Percentiles rank a stretch among this genome's conserved stretches.
phyloP scores from a whole-genome alignment of 2,888 invertebrate species.

The Stenurella melanura region DNA sequence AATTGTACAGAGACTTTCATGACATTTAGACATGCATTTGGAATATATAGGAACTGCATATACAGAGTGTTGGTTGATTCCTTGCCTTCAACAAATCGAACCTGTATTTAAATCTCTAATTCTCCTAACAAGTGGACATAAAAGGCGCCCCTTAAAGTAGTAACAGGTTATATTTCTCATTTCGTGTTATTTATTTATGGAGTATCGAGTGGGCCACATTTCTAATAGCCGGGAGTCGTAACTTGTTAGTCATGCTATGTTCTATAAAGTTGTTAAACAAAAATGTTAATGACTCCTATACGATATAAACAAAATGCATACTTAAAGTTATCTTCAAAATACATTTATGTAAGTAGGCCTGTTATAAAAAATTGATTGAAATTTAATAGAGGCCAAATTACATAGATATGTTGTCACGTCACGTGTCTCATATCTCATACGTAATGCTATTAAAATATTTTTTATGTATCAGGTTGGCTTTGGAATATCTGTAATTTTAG shows the following conservation, averaged over 20 bases:
- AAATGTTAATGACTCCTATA: conserved; percentile 25
- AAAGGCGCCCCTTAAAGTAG: conserved; percentile 17
- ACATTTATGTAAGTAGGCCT: conserved; percentile 7
- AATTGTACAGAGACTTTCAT: no score
- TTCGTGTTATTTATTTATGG: conserved; percentile 23
- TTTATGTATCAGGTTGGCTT: not conserved
- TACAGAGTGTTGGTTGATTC: no score
- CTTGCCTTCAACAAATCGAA: no score
- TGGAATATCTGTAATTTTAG: not conserved
- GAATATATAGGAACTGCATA: no score
- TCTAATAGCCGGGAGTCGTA: conserved; percentile 1
- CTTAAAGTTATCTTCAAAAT: conserved; percentile 26
- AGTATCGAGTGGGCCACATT: conserved; percentile 28
- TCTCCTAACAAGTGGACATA: conserved; percentile 23
- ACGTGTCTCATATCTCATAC: conserved; percentile 6
- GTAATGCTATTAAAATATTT: conserved; percentile 21
- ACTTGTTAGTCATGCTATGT: conserved; percentile 29
- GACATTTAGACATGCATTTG: no score
- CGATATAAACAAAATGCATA: conserved; percentile 25
- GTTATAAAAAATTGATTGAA: conserved; percentile 22
- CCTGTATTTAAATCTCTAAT: conserved; percentile 15
- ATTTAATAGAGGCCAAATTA: conserved; percentile 33
- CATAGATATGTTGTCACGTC: conserved; percentile 29
- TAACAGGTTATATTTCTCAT: conserved; percentile 23
- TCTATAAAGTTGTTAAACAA: conserved; percentile 26